Percentiles rank a stretch among this genome's conserved stretches.
These are phyloP conservation scores for Phymanthus crucifer DNA, from an alignment of 92 coral and sea anemone genomes.

Conservation along the genomic window DNA sequence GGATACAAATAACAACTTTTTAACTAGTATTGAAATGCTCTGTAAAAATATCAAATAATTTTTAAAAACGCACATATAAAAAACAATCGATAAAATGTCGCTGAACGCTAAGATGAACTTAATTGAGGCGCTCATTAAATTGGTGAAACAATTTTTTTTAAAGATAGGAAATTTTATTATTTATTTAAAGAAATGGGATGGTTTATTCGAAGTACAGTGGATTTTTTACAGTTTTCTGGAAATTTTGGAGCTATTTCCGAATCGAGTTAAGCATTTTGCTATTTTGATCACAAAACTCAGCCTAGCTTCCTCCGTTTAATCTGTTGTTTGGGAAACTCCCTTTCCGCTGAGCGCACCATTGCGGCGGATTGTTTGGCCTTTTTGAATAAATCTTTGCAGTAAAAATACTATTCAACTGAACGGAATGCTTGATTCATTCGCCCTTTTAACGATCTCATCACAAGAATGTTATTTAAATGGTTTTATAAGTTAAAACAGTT, in stretches of 20 bases:
- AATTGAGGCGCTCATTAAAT: neutral
- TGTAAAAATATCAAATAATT: neutral
- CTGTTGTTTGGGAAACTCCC: conserved; percentile 27
- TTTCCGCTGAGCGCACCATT: conserved; percentile 14
- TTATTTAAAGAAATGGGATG: neutral
- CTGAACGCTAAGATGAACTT: too few species aligned
- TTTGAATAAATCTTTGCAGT: neutral
- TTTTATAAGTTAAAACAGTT: neutral
- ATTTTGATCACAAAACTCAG: neutral
- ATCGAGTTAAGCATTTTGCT: neutral
- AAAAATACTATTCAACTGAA: neutral
- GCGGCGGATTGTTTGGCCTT: neutral
- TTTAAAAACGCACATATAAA: too few species aligned
- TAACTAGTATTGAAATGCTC: neutral
- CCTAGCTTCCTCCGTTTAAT: neutral
- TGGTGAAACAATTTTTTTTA: neutral
- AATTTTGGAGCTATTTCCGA: neutral
- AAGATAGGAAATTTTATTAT: neutral
- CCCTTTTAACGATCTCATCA: neutral
- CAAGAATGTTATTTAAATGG: neutral
- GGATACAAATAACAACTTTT: neutral
- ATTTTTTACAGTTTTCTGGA: neutral
- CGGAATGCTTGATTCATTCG: neutral
- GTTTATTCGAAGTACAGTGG: neutral
- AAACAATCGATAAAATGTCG: too few species aligned